Percentiles rank a stretch among this genome's conserved stretches.
Evolutionary conservation across 2,113 vertebrate genomes (phyloP).

Genomic region (Indri indri): DNA sequence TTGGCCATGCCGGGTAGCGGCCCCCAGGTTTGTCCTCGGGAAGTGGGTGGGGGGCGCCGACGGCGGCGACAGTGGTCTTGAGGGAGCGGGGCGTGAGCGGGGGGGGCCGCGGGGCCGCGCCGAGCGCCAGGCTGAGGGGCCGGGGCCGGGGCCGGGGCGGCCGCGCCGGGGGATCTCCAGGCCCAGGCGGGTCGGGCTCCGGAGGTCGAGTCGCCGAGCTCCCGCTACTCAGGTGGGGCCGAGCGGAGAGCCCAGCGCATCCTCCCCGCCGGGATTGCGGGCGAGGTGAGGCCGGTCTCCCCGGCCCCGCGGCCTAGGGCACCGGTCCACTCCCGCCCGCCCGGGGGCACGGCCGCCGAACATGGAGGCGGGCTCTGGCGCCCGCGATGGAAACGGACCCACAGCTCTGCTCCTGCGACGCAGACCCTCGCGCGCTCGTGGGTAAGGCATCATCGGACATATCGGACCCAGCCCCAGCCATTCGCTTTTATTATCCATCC

Average conservation of each 20-base stretch:
- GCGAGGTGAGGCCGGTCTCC: background rate
- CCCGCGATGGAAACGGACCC: constrained; percentile 39
- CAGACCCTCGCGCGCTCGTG: background rate
- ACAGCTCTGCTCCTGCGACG: background rate
- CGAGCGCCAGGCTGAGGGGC: background rate
- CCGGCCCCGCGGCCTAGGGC: constrained; percentile 49
- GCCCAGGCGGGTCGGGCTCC: constrained; percentile 55
- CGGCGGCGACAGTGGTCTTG: background rate
- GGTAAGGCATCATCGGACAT: background rate
- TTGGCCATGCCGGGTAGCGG: constrained; percentile 45
- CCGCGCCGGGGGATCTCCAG: constrained; percentile 18
- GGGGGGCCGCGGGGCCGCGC: constrained; percentile 4
- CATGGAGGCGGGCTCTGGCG: constrained; percentile 38
- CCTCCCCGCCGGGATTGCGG: background rate
- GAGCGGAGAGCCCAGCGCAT: background rate
- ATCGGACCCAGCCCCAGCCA: background rate
- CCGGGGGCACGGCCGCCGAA: background rate
- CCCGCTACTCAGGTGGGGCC: background rate
- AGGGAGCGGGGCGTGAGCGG: background rate
- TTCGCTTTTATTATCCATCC: background rate
- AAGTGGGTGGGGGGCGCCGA: background rate
- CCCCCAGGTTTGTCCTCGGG: constrained; percentile 43
- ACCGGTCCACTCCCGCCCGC: background rate
- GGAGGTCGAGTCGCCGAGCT: constrained; percentile 43
- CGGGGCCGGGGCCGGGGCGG: background rate